Conservation (phyloP, 2,888 invertebrate genomes). For the Microctonus hyperodae region DNA sequence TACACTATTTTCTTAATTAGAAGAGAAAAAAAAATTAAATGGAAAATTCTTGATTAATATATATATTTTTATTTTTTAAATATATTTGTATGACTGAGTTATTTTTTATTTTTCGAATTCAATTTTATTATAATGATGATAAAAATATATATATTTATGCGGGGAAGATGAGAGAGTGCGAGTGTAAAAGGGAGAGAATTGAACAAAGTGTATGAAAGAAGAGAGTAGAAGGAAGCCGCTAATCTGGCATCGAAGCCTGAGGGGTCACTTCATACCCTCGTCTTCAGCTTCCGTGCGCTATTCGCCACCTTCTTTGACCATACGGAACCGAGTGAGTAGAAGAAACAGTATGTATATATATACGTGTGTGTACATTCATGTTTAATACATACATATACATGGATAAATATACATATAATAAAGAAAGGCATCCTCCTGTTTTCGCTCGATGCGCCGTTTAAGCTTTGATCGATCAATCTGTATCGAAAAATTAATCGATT, state of each 20-base stretch:
- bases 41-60: no score
- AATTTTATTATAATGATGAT: neutral
- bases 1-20: no score
- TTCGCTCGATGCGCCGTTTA: slow-evolving; percentile 30
- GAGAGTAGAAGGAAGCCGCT: slow-evolving; percentile 38
- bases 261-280: slow-evolving; percentile 43
- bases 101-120: neutral
- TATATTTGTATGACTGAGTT: no score
- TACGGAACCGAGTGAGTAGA: neutral
- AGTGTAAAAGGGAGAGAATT: neutral
- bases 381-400: no score
- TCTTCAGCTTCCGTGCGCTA: slow-evolving; percentile 35
- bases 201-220: slow-evolving; percentile 22
- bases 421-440: slow-evolving; percentile 12
- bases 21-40: neutral
- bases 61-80: neutral
- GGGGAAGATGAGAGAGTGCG: neutral
- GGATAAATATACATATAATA: no score
- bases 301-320: slow-evolving; percentile 24
- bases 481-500: slow-evolving; percentile 28
- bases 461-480: slow-evolving; percentile 32
- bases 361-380: slow-evolving; percentile 11
- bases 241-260: slow-evolving; percentile 56
- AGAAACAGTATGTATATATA: slow-evolving; percentile 14
- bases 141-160: neutral